Conservation (phyloP, 1,140 invertebrate species). For the Chionoecetes opilio region DNA sequence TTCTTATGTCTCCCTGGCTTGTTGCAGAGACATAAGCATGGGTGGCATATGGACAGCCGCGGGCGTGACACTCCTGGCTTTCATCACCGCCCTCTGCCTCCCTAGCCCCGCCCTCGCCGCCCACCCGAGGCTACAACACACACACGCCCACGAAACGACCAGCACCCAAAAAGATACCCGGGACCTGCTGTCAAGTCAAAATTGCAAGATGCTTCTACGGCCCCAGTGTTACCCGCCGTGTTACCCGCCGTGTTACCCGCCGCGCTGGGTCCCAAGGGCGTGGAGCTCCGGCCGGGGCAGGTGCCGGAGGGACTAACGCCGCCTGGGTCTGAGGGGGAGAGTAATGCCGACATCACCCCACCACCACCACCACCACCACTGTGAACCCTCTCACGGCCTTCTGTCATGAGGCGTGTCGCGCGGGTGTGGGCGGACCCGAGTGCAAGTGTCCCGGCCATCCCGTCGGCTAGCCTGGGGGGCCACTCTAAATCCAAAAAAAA, state of each 20-base stretch:
- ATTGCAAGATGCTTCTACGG: too few species aligned
- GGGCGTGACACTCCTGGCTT: neutral
- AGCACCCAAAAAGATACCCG: too few species aligned
- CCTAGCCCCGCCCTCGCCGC: neutral
- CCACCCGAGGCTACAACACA: too few species aligned
- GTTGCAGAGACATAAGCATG: neutral
- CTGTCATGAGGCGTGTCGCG: conserved; percentile 4
- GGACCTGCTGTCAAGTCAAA: too few species aligned
- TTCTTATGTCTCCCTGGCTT: neutral
- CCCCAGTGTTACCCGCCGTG: too few species aligned
- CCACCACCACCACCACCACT: conserved; percentile 36
- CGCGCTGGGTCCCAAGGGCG: neutral
- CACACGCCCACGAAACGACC: too few species aligned
- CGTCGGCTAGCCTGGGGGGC: neutral
- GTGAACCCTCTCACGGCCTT: neutral
- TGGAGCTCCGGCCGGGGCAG: neutral
- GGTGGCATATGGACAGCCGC: neutral
- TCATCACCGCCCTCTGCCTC: neutral
- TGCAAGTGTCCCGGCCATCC: conserved; percentile 47
- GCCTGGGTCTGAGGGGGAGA: neutral
- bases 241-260: neutral
- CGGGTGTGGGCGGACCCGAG: conserved; percentile 11
- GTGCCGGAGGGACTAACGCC: neutral
- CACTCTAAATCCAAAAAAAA: too few species aligned
- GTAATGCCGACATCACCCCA: neutral